These are phyloP conservation scores for Pandion haliaetus DNA, from an alignment of 2,113 vertebrate species.

Conservation along the genomic window DNA sequence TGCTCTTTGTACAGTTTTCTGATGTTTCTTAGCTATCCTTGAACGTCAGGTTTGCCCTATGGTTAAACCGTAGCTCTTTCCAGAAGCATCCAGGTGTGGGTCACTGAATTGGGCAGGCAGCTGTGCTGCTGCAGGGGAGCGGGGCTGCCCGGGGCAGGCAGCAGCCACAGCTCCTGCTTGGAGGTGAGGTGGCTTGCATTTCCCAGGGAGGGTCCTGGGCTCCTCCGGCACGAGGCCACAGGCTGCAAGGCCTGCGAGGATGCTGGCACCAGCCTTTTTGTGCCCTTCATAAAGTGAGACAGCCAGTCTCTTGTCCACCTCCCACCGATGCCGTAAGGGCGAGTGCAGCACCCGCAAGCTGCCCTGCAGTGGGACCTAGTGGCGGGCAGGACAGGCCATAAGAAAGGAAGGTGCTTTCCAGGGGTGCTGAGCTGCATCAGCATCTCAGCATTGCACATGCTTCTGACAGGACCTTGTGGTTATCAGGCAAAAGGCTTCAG, in stretches of 20 bases:
- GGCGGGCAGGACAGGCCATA: fast-evolving
- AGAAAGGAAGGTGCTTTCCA: neutral
- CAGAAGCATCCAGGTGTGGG: neutral
- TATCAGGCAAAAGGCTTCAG: neutral
- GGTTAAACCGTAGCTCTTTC: neutral
- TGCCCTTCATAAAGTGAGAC: neutral
- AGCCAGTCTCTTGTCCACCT: neutral
- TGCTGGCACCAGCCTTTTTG: neutral
- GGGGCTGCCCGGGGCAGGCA: neutral
- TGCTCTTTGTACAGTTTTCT: fast-evolving
- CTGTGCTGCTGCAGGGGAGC: neutral
- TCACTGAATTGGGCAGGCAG: neutral
- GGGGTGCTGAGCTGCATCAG: neutral
- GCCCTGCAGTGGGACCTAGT: too few species aligned
- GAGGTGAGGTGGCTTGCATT: neutral
- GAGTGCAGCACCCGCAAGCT: fast-evolving
- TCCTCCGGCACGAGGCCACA: fast-evolving
- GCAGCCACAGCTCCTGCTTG: neutral
- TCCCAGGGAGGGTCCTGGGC: neutral
- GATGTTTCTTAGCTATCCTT: neutral
- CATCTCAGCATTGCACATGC: fast-evolving
- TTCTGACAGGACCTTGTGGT: neutral
- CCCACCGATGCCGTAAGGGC: fast-evolving
- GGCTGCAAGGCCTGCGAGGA: neutral
- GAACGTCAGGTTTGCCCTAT: neutral